Base-by-base conservation (phyloP, 92 coral and sea anemone genomes). In the Parazoanthus swiftii region DNA sequence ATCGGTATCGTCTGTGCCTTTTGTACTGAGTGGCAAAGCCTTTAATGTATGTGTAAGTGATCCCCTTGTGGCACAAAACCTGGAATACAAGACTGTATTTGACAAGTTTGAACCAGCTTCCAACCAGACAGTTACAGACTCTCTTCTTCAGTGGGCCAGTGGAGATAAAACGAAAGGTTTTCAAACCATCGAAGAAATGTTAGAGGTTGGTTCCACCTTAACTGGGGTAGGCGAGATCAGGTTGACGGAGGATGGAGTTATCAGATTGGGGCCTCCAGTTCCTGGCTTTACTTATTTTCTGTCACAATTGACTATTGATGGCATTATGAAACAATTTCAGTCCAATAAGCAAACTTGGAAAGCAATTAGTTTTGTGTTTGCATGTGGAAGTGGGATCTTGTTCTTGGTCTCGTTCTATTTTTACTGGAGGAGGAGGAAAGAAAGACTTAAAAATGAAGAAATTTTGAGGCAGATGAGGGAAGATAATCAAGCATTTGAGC, bases 81-180 rank as follows among this genome's bases (percentile, higher is more conserved):
- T 97, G 68, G 94, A 92, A 59, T 89, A 90, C 13, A 94, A 92
- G 76, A 92, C 92, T 10, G 91, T 95, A 26, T 92, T 88, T 68
- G 94, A 95, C 85, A 97, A 90, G 90, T 95, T 95, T 91, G 99
- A 97, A 63, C 99, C 99, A 9, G 85, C 93, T 21, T 79, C 91
- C 81, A 89, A 82, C 20, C 90, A 76, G 66, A 87, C 95, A 20
- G 93, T 93, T 37, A 90, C 98, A 15, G 93, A 94, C 51, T 93
- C 91, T 68, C 85, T 97, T n/a, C 89, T 97, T 0, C 98, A 97
- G 86, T 97, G 99, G 99, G 98, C 92, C 66, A 95, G 94, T 76
- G 99, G 99, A 38, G 98, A 97, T 46, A 97, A 93, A 77, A 94
- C 96, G 2, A 97, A 97, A 68, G 99, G 98, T 26, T 95, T 92